A percentile compares a stretch with the other conserved stretches of the same genome.
phyloP scores from a whole-genome alignment of 1,140 invertebrate species.

The Lepidurus apus region DNA sequence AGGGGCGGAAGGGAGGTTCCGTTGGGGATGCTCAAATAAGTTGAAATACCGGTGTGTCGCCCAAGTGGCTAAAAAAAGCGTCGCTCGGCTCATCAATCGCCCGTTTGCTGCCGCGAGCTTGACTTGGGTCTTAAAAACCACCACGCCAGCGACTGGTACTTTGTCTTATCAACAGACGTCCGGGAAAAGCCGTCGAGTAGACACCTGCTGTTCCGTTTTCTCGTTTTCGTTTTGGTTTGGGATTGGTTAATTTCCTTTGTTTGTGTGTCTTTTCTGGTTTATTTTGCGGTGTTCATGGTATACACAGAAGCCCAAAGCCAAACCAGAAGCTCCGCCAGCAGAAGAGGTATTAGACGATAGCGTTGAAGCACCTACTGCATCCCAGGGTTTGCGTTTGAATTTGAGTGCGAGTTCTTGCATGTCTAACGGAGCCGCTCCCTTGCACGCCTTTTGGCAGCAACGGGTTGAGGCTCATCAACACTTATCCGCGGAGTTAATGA shows the following conservation, averaged over 20 bases:
- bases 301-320: not conserved
- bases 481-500: not conserved
- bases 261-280: not conserved
- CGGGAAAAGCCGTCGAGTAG: not conserved
- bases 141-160: not conserved
- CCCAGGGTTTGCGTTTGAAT: not conserved
- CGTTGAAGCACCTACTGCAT: not conserved
- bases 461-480: constrained; percentile 1
- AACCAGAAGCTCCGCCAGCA: not conserved
- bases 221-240: not conserved
- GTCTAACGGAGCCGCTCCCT: not conserved
- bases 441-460: constrained; percentile 7
- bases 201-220: not conserved
- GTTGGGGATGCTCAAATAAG: not conserved
- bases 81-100: not conserved
- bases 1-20: not conserved
- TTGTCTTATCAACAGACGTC: constrained; percentile 13
- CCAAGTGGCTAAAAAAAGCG: constrained; percentile 1
- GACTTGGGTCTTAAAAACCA: not conserved
- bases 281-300: not conserved
- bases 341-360: not conserved
- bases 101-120: constrained; percentile 1
- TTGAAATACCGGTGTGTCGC: not conserved
- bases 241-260: not conserved
- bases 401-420: not conserved